These are phyloP conservation scores for Ataeniobius toweri DNA, from an alignment of 2,797 vertebrate species.

Conservation along the genomic window DNA sequence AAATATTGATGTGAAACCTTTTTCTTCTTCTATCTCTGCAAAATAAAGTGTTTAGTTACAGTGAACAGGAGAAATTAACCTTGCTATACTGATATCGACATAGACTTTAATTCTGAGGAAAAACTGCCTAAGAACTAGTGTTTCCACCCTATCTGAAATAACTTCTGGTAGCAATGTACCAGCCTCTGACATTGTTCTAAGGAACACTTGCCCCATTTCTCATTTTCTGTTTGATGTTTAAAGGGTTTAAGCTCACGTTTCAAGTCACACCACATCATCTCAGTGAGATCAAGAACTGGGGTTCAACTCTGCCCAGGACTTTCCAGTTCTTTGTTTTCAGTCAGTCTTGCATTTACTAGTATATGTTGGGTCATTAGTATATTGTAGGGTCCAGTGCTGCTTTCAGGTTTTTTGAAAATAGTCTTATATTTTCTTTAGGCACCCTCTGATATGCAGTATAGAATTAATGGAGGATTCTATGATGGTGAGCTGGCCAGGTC, in stretches of 20 bases:
- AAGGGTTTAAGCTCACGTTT: neutral
- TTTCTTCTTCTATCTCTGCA: neutral
- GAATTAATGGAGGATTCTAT: neutral
- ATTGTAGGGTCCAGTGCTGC: no score
- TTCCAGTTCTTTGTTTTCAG: neutral
- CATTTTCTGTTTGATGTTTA: neutral
- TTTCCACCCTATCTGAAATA: no score
- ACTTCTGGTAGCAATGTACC: neutral
- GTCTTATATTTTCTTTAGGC: neutral
- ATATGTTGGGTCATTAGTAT: no score
- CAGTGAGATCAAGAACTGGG: neutral
- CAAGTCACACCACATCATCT: neutral
- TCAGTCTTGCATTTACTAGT: neutral
- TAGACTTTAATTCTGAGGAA: neutral
- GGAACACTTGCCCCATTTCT: neutral
- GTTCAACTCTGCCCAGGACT: neutral
- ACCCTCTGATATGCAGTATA: neutral
- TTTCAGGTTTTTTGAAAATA: neutral
- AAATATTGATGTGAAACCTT: neutral
- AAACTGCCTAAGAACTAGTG: neutral
- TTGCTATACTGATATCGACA: neutral
- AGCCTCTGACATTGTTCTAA: neutral
- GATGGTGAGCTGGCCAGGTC: neutral
- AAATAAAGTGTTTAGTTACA: neutral
- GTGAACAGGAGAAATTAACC: neutral